Conservation (phyloP, 2,797 vertebrate genomes). For the Gallirallus australis region DNA sequence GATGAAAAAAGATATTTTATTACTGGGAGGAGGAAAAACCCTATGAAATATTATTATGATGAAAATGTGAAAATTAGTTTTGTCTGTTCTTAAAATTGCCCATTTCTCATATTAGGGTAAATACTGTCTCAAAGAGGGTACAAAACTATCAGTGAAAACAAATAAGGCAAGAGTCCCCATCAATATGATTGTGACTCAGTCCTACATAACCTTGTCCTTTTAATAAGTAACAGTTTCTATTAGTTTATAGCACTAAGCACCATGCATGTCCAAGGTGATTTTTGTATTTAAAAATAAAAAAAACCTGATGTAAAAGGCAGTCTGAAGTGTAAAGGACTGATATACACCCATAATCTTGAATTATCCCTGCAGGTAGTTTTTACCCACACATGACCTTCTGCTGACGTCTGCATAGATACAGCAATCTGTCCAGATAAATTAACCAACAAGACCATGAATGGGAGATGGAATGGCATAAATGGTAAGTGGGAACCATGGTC, state of each 20-base stretch:
- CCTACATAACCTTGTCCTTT: background rate
- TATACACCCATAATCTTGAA: background rate
- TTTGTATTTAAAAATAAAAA: background rate
- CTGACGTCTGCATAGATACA: background rate
- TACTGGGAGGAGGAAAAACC: background rate
- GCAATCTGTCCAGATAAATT: background rate
- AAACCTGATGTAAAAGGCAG: background rate
- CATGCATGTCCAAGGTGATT: background rate
- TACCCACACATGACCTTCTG: background rate
- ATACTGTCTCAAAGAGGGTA: background rate
- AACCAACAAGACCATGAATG: background rate
- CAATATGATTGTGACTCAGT: background rate
- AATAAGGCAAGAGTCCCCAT: background rate
- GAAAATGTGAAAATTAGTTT: background rate
- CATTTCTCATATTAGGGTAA: background rate
- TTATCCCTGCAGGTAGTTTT: background rate
- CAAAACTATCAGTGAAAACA: background rate
- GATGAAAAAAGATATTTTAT: background rate
- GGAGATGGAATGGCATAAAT: background rate
- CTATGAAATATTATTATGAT: background rate
- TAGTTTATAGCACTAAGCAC: background rate
- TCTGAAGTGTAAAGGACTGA: rapidly evolving
- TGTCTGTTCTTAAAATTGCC: background rate
- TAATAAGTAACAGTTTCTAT: background rate
- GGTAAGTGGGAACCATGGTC: background rate